Conservation (phyloP, 2,888 invertebrate genomes). For the Steromphala cineraria region DNA sequence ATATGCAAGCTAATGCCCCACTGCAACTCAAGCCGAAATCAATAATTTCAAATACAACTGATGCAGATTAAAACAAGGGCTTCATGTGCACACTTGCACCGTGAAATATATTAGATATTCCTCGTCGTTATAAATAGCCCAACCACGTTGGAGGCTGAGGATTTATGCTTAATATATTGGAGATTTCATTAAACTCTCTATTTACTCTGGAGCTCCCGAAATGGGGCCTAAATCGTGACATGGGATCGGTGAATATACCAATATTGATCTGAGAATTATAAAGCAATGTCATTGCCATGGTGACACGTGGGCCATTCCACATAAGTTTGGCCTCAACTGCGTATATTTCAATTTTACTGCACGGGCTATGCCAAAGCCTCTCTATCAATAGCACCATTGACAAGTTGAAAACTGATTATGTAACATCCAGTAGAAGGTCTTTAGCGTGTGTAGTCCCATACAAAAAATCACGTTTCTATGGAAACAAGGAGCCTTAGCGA, state of each 20-base stretch:
- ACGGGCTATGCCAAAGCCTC: background rate
- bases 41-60: constrained; percentile 39
- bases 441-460: constrained; percentile 13
- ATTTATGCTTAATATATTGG: constrained; percentile 44
- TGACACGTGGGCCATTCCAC: constrained; percentile 24
- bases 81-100: constrained; percentile 1
- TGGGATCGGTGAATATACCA: constrained; percentile 42
- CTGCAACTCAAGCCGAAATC: constrained; percentile 51
- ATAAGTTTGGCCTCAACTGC: background rate
- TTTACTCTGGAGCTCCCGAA: constrained; percentile 41
- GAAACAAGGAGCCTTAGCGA: constrained; percentile 1
- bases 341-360: constrained; percentile 17
- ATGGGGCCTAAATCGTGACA: constrained; percentile 30
- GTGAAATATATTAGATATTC: constrained; percentile 19
- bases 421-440: constrained; percentile 14
- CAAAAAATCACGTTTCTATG: constrained; percentile 11
- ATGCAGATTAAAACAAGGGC: constrained; percentile 29
- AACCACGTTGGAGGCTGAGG: background rate
- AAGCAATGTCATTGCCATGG: constrained; percentile 35
- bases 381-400: constrained; percentile 22
- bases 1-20: constrained; percentile 28
- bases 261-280: constrained; percentile 45
- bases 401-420: constrained; percentile 19
- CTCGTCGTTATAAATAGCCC: background rate
- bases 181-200: constrained; percentile 45